A percentile compares a stretch with the other conserved stretches of the same genome.
Evolutionary conservation across 1,140 invertebrate species (phyloP).

Genomic region (Zaprionus lachaisei): DNA sequence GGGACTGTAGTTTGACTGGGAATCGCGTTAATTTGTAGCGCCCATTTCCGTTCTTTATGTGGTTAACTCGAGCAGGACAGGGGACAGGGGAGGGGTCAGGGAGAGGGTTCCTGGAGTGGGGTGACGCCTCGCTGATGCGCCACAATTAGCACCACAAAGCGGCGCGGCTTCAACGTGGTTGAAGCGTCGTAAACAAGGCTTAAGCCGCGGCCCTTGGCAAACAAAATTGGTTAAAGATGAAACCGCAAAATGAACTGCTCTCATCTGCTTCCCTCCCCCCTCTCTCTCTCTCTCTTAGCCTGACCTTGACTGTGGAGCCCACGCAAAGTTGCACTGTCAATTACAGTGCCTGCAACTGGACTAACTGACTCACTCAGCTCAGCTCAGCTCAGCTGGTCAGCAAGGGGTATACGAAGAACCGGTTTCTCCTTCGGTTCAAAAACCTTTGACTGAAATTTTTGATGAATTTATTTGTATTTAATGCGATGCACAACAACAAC

Average conservation of each 20-base stretch:
- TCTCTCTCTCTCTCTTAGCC: background rate
- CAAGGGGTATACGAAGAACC: conserved; percentile 41
- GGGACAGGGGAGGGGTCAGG: background rate
- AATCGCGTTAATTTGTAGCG: conserved; percentile 66
- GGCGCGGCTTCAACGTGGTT: background rate
- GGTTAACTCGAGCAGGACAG: conserved; percentile 17
- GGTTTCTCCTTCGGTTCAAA: conserved; percentile 62
- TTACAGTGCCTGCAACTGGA: conserved; percentile 14
- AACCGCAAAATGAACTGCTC: conserved; percentile 63
- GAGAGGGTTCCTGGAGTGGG: background rate
- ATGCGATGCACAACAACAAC: conserved; percentile 35
- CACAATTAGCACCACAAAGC: conserved; percentile 67
- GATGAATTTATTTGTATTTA: conserved; percentile 76
- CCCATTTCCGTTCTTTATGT: conserved; percentile 75
- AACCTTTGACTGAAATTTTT: conserved; percentile 53
- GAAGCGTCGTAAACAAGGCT: conserved; percentile 64
- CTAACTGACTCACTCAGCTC: conserved; percentile 36
- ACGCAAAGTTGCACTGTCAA: conserved; percentile 6
- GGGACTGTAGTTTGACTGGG: background rate
- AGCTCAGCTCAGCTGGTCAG: conserved; percentile 21
- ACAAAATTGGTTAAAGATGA: conserved; percentile 29
- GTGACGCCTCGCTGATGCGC: conserved; percentile 64
- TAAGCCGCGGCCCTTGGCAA: conserved; percentile 47
- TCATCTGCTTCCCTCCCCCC: background rate
- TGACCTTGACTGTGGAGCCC: conserved; percentile 67